Evolutionary conservation across 64 coral and sea anemone species (phyloP).

Genomic region (Montipora foliosa): DNA sequence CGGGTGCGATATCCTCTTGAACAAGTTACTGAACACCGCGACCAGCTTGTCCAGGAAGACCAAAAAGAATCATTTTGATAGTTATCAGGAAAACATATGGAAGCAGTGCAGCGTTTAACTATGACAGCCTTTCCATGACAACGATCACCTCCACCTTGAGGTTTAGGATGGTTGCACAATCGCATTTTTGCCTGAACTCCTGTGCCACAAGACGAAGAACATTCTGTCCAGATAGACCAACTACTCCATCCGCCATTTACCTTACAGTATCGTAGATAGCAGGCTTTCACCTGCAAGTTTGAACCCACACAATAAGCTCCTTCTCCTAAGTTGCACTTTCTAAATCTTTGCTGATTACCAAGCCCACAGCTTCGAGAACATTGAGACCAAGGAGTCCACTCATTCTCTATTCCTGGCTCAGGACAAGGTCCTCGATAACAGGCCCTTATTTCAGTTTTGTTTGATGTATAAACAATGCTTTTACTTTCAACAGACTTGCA

Average conservation of each 20-base stretch:
- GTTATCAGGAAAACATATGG: slow-evolving; percentile 1
- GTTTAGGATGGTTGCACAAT: slow-evolving; percentile 62
- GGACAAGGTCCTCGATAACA: slow-evolving; percentile 67
- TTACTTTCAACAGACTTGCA: background rate
- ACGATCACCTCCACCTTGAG: slow-evolving; percentile 15
- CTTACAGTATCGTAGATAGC: slow-evolving; percentile 22
- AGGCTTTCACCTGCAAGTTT: slow-evolving; percentile 35
- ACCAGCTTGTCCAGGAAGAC: slow-evolving; percentile 84
- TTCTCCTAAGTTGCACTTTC: slow-evolving; percentile 50
- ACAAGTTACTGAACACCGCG: slow-evolving; percentile 82
- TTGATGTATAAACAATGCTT: slow-evolving; percentile 22
- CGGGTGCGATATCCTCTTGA: slow-evolving; percentile 79
- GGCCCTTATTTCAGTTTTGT: slow-evolving; percentile 44
- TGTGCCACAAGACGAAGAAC: slow-evolving; percentile 76
- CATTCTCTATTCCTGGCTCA: slow-evolving; percentile 24
- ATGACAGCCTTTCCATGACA: slow-evolving; percentile 70
- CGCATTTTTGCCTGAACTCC: slow-evolving; percentile 74
- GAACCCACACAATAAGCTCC: slow-evolving; percentile 8
- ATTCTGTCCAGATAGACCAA: slow-evolving; percentile 88
- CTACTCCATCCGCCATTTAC: slow-evolving; percentile 77
- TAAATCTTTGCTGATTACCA: slow-evolving; percentile 70
- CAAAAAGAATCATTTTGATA: slow-evolving; percentile 54
- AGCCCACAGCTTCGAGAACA: slow-evolving; percentile 75
- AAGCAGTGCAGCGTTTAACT: slow-evolving; percentile 54
- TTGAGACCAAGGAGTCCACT: slow-evolving; percentile 69